Evolutionary conservation across 2,797 vertebrate genomes (phyloP), one percentile per base, ranked within the genome.

Genomic region (Sebastes itinus): DNA sequence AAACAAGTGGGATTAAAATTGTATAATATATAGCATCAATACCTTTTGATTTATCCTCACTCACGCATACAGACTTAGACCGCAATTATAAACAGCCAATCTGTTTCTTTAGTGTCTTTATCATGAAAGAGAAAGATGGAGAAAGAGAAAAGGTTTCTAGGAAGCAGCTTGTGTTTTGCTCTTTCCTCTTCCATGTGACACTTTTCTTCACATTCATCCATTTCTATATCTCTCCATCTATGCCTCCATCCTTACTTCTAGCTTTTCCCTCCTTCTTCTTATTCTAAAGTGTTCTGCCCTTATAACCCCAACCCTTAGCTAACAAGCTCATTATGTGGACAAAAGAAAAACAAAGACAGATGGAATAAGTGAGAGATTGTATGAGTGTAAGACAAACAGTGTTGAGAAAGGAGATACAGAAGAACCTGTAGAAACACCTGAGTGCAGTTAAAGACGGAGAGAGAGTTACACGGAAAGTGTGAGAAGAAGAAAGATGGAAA

Each of bases 401-500:
- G 54, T 42, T 42, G 23, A 32, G 18, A 25, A 68, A 23, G 54
- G 16, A 65, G 42, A 30, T 8, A 66, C 38, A 0, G 38, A 16
- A 71, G 35, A 63, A 66, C 23, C 23, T 69, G 32, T 10, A 12
- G 55, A 46, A 66, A 69, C 62, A 87, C 77, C 60, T 54, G 72
- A 67, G 46, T 22, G 27, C 32, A 74, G 69, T 62, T 33, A 16
- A 75, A 67, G 55, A 60, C 3, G 58, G 13, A 38, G 8, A 35
- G 38, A 42, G 7, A 25, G 8, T 28, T 38, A 32, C 35, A 60
- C 20, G 16, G 14, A 78, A 12, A 22, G 30, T 42, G 56, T 55
- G 23, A 81, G n/a, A 78, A 52, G 56, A 81, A 69, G 82, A 22
- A 62, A 67, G 30, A 42, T 2, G n/a, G 18, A 32, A 46, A 77